Evolutionary conservation across 2,113 vertebrate genomes (phyloP).

Genomic region (Callionymus lyra): DNA sequence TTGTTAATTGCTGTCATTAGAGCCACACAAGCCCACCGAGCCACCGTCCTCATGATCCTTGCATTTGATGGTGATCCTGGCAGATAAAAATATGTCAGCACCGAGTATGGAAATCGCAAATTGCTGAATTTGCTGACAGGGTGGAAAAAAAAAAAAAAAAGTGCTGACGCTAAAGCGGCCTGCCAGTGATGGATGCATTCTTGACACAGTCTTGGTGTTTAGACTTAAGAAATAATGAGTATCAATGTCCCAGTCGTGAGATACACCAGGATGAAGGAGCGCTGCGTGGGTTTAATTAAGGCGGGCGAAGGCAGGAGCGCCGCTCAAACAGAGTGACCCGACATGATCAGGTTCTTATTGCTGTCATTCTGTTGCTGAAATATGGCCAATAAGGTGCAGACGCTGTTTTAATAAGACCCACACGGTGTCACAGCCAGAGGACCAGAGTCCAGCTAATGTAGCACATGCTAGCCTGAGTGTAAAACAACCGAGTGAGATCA

Average conservation of each 20-base stretch:
- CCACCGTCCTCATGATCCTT: constrained; percentile 89
- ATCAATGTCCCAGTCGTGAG: constrained; percentile 96
- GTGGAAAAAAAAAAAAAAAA: constrained; percentile 65
- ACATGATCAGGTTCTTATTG: constrained; percentile 97
- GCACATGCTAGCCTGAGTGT: constrained; percentile 41
- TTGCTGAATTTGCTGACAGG: constrained; percentile 89
- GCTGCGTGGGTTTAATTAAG: constrained; percentile 96
- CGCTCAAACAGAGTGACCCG: constrained; percentile 85
- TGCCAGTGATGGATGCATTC: constrained; percentile 93
- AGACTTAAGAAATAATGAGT: constrained; percentile 99
- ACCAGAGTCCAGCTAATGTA: constrained; percentile 12
- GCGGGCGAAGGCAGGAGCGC: constrained; percentile 77
- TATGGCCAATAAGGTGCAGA: constrained; percentile 64
- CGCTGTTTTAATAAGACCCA: constrained; percentile 59
- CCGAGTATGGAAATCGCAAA: constrained; percentile 87
- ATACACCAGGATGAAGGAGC: constrained; percentile 94
- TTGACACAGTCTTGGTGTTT: constrained; percentile 99
- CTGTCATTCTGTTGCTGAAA: constrained; percentile 80
- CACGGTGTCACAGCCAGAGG: constrained; percentile 42
- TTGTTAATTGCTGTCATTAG: constrained; percentile 97
- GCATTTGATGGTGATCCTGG: constrained; percentile 89
- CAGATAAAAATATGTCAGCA: constrained; percentile 88
- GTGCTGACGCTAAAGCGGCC: constrained; percentile 68
- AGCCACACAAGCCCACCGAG: constrained; percentile 76
- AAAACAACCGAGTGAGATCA: no score